Percentiles rank a stretch among this genome's conserved stretches.
phyloP scores from a whole-genome alignment of 2,113 vertebrate genomes.

The Alaudala cheleensis region DNA sequence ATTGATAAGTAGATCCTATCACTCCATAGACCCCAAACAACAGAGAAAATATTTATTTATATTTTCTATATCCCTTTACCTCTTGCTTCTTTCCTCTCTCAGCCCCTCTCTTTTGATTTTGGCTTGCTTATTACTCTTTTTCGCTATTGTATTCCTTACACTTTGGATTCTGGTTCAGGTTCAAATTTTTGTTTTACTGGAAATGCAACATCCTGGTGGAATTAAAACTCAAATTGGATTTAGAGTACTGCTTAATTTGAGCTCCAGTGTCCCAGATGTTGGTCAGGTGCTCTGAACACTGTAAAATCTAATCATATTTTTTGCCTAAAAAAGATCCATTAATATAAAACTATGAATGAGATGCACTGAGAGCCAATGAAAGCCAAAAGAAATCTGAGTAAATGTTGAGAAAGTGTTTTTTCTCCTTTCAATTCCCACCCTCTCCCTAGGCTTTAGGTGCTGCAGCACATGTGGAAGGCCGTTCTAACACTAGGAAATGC shows the following conservation, averaged over 20 bases:
- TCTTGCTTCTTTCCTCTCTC: neutral
- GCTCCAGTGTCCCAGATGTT: neutral
- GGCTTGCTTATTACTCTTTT: constrained; percentile 48
- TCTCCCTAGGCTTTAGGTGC: neutral
- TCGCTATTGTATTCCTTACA: constrained; percentile 40
- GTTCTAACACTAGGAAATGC: neutral
- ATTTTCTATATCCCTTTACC: neutral
- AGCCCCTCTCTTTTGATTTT: constrained; percentile 8
- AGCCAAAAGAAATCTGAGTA: neutral
- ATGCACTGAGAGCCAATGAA: neutral
- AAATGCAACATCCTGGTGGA: constrained; percentile 59
- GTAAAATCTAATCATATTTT: constrained; percentile 52
- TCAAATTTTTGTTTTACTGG: constrained; percentile 62
- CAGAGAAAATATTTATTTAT: constrained; percentile 6
- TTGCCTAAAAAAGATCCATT: constrained; percentile 44
- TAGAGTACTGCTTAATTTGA: constrained; percentile 50
- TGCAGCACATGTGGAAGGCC: neutral
- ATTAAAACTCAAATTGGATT: constrained; percentile 61
- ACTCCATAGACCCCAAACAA: neutral
- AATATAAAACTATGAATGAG: neutral
- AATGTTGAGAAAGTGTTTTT: neutral
- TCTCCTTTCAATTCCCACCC: neutral
- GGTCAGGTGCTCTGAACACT: constrained; percentile 17
- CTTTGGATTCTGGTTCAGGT: constrained; percentile 46
- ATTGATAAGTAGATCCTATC: constrained; percentile 12